phyloP scores from a whole-genome alignment of 1,140 invertebrate genomes.

The Drosophila arawakana region DNA sequence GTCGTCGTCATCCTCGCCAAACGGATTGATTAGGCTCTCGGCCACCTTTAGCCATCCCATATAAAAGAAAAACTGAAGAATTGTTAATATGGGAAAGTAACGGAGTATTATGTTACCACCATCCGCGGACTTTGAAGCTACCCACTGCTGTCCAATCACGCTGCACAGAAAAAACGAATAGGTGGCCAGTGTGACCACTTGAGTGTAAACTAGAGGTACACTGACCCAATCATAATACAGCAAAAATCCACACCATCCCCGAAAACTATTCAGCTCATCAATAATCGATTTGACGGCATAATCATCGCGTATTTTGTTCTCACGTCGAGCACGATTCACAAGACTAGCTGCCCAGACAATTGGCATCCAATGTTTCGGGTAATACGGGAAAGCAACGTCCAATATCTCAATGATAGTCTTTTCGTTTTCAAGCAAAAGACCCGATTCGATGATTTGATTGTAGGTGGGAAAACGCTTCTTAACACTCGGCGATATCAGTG shows the following conservation, averaged over 20 bases:
- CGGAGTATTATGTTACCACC: constrained; percentile 86
- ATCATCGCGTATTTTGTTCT: constrained; percentile 96
- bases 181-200: constrained; percentile 96
- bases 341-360: constrained; percentile 97
- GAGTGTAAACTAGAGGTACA: constrained; percentile 96
- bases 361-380: constrained; percentile 97
- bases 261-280: constrained; percentile 94
- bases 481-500: constrained; percentile 93
- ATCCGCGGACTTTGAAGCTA: constrained; percentile 82
- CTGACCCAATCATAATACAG: constrained; percentile 96
- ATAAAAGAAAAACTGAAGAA: constrained; percentile 93
- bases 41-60: constrained; percentile 95
- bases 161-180: constrained; percentile 93
- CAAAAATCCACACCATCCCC: constrained; percentile 92
- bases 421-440: constrained; percentile 94
- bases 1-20: constrained; percentile 94
- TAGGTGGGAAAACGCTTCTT: constrained; percentile 96
- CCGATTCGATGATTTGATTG: constrained; percentile 94
- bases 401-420: constrained; percentile 91
- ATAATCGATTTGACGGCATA: constrained; percentile 96
- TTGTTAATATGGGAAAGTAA: constrained; percentile 93
- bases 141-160: constrained; percentile 92
- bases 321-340: constrained; percentile 93
- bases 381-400: constrained; percentile 92
- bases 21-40: constrained; percentile 92